Evolutionary conservation across 2,797 vertebrate genomes (phyloP).

Genomic region (Danio jaintianensis): DNA sequence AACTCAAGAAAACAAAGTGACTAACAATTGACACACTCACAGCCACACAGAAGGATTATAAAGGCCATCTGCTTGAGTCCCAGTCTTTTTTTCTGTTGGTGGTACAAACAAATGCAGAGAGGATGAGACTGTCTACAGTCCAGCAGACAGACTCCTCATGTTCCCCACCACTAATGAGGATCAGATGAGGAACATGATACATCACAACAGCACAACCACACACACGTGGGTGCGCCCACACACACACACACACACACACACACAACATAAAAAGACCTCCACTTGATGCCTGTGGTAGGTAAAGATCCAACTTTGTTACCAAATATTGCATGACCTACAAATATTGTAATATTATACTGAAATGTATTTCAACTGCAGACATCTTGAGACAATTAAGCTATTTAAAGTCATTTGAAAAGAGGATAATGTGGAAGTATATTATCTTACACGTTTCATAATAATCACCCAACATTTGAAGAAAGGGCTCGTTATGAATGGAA

Average conservation of each 20-base stretch:
- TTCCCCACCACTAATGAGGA: constrained; percentile 44
- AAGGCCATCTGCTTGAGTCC: constrained; percentile 50
- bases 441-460: background rate
- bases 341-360: constrained; percentile 7
- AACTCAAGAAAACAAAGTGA: background rate
- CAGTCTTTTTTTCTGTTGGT: constrained; percentile 37
- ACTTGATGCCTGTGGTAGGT: constrained; percentile 33
- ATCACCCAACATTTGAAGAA: constrained; percentile 9
- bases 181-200: constrained; percentile 56
- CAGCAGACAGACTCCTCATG: constrained; percentile 35
- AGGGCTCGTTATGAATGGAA: constrained; percentile 18
- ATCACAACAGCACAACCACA: constrained; percentile 42
- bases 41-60: constrained; percentile 19
- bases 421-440: constrained; percentile 5
- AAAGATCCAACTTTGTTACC: constrained; percentile 11
- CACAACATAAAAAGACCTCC: constrained; percentile 2
- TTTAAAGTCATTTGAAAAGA: constrained; percentile 1
- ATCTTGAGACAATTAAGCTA: constrained; percentile 21
- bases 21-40: constrained; percentile 26
- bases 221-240: constrained; percentile 26
- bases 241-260: constrained; percentile 24
- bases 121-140: constrained; percentile 44
- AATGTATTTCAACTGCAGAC: constrained; percentile 16
- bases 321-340: constrained; percentile 14
- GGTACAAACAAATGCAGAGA: constrained; percentile 20